phyloP scores from a whole-genome alignment of 1,140 invertebrate genomes.

The Leguminivora glycinivorella region DNA sequence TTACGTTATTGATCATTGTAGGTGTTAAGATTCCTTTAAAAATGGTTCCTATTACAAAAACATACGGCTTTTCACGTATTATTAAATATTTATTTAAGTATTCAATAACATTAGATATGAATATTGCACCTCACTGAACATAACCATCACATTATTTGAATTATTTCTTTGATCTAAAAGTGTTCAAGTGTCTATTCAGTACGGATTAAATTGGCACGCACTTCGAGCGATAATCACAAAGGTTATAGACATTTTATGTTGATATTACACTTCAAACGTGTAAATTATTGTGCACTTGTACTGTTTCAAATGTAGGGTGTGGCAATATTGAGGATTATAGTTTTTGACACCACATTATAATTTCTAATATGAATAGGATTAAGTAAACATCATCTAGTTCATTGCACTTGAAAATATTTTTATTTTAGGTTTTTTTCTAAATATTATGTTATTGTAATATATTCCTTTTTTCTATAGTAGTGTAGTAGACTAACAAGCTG shows the following conservation, averaged over 20 bases:
- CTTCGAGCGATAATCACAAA: neutral
- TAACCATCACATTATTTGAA: neutral
- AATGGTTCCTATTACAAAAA: too few relatives aligned
- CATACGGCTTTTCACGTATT: too few relatives aligned
- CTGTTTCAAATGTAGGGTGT: neutral
- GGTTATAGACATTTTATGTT: neutral
- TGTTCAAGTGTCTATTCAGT: neutral
- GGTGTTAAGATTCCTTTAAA: too few relatives aligned
- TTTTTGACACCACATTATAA: neutral
- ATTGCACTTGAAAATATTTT: slow-evolving; percentile 6
- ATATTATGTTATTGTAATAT: too few relatives aligned
- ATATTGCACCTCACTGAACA: neutral
- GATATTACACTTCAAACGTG: neutral
- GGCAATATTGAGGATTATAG: slow-evolving; percentile 13
- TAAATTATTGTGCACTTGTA: neutral
- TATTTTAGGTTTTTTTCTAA: too few relatives aligned
- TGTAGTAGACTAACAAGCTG: too few relatives aligned
- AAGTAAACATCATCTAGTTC: neutral
- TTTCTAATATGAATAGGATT: neutral
- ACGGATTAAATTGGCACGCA: slow-evolving; percentile 1
- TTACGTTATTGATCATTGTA: too few relatives aligned
- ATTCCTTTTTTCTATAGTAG: too few relatives aligned
- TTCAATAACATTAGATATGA: too few relatives aligned
- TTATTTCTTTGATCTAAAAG: slow-evolving; percentile 3
- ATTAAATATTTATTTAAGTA: too few relatives aligned